Evolutionary conservation across 2,113 vertebrate genomes (phyloP).

Genomic region (Rhynchomys soricoides): DNA sequence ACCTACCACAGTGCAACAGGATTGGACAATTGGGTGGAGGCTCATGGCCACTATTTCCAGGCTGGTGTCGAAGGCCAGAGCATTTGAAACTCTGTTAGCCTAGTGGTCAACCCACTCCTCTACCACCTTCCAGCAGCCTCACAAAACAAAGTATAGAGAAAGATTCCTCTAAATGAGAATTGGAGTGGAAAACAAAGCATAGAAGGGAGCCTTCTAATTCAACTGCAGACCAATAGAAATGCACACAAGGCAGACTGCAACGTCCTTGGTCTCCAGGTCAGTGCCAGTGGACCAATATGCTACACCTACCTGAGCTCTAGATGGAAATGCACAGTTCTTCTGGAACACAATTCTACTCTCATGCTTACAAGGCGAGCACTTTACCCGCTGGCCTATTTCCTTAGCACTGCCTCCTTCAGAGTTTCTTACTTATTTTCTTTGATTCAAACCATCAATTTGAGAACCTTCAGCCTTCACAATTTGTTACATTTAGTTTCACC

Average conservation of each 20-base stretch:
- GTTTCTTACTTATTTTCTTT: slow-evolving; percentile 35
- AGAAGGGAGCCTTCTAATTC: background rate
- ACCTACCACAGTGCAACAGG: background rate
- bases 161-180: too few relatives aligned
- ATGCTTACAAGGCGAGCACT: background rate
- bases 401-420: slow-evolving; percentile 23
- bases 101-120: background rate
- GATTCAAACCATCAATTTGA: slow-evolving; percentile 58
- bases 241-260: background rate
- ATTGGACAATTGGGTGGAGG: background rate
- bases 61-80: background rate
- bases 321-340: background rate
- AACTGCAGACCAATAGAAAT: too few relatives aligned
- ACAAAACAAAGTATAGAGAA: background rate
- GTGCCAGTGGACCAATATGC: background rate
- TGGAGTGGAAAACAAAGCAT: background rate
- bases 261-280: background rate
- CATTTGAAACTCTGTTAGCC: background rate
- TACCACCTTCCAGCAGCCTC: background rate
- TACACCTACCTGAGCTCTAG: background rate
- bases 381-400: background rate
- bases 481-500: slow-evolving; percentile 14
- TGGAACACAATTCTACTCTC: background rate
- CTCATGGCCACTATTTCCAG: background rate
- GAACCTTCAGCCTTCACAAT: slow-evolving; percentile 47